Evolutionary conservation across 2,113 vertebrate genomes (phyloP).

Genomic region (Platichthys stellatus): DNA sequence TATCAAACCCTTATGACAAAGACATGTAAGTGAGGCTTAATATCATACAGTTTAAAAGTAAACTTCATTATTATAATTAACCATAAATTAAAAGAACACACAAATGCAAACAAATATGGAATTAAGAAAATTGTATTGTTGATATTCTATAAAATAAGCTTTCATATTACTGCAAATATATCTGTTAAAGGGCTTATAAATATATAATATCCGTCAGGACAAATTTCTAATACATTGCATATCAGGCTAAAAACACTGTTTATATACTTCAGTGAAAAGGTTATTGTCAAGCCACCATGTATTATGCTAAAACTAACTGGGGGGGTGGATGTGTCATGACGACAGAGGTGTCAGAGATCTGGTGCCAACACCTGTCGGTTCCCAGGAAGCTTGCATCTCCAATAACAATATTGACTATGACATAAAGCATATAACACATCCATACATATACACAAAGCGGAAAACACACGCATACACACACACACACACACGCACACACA

Average conservation of each 20-base stretch:
- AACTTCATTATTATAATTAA: no score
- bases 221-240: background rate
- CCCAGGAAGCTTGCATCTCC: conserved; percentile 52
- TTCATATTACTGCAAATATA: no score
- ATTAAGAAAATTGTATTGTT: no score
- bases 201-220: no score
- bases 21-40: no score
- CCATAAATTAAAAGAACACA: no score
- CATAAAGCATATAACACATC: conserved; percentile 60
- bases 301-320: conserved; percentile 53
- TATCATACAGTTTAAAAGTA: no score
- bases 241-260: conserved; percentile 15
- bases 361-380: conserved; percentile 77
- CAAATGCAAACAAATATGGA: no score
- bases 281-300: conserved; percentile 50
- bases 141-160: no score
- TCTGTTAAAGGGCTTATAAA: no score
- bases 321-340: conserved; percentile 62
- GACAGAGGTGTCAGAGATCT: conserved; percentile 68
- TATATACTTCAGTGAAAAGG: conserved; percentile 33
- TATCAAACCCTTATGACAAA: no score
- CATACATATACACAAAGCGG: conserved; percentile 28
- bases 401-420: conserved; percentile 62
- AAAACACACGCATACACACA: conserved; percentile 12
- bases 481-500: conserved; percentile 25